phyloP scores from a whole-genome alignment of 92 coral and sea anemone species.

The Porites evermanni region DNA sequence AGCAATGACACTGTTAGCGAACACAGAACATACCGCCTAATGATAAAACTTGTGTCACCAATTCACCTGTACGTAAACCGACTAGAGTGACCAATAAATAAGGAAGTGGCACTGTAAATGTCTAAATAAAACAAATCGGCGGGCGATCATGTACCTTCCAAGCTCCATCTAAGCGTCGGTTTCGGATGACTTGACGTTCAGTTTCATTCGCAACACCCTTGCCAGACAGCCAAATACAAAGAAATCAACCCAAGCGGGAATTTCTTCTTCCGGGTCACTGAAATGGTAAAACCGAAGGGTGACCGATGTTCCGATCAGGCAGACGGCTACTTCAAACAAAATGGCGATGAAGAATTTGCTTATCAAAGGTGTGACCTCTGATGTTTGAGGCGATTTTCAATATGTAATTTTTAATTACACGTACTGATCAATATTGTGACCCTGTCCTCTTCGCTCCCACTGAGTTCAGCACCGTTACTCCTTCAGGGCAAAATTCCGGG shows the following conservation, averaged over 20 bases:
- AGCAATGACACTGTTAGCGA: too few relatives aligned
- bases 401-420: too few relatives aligned
- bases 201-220: slow-evolving; percentile 59
- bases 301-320: slow-evolving; percentile 83
- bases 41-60: too few relatives aligned
- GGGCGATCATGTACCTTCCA: too few relatives aligned
- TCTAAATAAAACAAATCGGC: too few relatives aligned
- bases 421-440: too few relatives aligned
- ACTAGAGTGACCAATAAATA: too few relatives aligned
- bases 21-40: too few relatives aligned
- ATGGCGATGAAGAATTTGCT: slow-evolving; percentile 87
- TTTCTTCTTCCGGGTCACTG: slow-evolving; percentile 68
- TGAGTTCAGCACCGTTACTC: too few relatives aligned
- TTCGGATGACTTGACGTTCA: not conserved
- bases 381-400: slow-evolving; percentile 46
- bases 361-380: slow-evolving; percentile 85
- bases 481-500: not conserved
- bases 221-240: slow-evolving; percentile 72
- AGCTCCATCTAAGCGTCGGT: too few relatives aligned
- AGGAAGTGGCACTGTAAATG: too few relatives aligned
- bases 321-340: slow-evolving; percentile 80
- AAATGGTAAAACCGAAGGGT: slow-evolving; percentile 83
- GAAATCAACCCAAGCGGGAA: slow-evolving; percentile 69
- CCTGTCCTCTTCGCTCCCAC: slow-evolving; percentile 84
- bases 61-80: too few relatives aligned